phyloP scores from a whole-genome alignment of 1,140 invertebrate species.

The Penaeus indicus region DNA sequence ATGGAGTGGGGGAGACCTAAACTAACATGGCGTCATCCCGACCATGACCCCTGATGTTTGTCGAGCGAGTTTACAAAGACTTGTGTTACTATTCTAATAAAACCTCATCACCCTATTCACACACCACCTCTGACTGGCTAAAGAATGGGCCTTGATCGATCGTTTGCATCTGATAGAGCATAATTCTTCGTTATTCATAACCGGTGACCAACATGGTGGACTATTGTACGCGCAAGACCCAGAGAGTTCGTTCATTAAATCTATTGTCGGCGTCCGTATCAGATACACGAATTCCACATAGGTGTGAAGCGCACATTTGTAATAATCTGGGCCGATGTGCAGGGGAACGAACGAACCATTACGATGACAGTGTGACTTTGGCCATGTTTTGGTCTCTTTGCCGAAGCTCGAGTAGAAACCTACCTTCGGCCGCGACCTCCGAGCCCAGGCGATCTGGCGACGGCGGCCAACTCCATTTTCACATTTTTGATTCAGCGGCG shows the following conservation, averaged over 20 bases:
- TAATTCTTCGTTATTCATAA: conserved; percentile 51
- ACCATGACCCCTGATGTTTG: conserved; percentile 50
- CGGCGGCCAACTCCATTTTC: too few relatives aligned
- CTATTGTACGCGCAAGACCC: conserved; percentile 23
- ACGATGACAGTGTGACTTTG: conserved; percentile 44
- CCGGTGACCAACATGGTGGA: conserved; percentile 18
- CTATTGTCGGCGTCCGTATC: conserved; percentile 16
- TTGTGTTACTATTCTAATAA: conserved; percentile 59
- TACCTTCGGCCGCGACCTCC: too few relatives aligned
- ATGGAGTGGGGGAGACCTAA: conserved; percentile 44
- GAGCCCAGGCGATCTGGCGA: too few relatives aligned
- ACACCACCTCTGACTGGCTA: conserved; percentile 53
- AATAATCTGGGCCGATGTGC: conserved; percentile 23
- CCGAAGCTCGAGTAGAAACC: neutral
- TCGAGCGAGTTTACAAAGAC: conserved; percentile 54
- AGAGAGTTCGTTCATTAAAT: conserved; percentile 21
- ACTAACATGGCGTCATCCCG: conserved; percentile 45
- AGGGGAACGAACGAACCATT: conserved; percentile 47
- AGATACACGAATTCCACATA: neutral
- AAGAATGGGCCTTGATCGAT: conserved; percentile 56
- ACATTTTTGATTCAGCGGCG: conserved; percentile 8
- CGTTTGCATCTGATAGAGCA: conserved; percentile 42
- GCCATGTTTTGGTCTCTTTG: conserved; percentile 34
- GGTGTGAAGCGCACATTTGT: conserved; percentile 36
- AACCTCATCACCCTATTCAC: conserved; percentile 60